Conservation (phyloP, 2,888 invertebrate species). For the Seladonia tumulorum region DNA sequence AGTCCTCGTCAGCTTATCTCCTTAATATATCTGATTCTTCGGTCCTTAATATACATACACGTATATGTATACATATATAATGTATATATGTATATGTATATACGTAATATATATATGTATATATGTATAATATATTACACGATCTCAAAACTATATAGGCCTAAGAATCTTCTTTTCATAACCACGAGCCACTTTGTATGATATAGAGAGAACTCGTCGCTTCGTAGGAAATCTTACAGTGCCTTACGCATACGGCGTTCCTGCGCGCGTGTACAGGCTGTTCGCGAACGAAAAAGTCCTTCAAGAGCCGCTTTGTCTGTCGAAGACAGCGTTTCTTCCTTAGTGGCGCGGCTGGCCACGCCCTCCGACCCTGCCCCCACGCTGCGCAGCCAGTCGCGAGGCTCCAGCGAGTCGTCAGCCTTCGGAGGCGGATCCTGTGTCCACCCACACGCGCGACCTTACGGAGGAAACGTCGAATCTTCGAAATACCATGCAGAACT, state of each 20-base stretch:
- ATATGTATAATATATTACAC: constrained; percentile 45
- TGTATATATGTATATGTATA: constrained; percentile 11
- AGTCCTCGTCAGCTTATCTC: not conserved
- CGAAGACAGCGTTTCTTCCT: not conserved
- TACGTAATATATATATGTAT: constrained; percentile 8
- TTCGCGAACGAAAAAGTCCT: not conserved
- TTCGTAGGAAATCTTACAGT: constrained; percentile 70
- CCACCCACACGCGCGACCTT: not conserved
- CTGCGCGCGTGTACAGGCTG: not conserved
- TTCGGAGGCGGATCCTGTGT: not conserved
- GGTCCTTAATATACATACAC: constrained; percentile 20
- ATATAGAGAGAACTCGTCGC: constrained; percentile 71
- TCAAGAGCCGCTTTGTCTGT: not conserved
- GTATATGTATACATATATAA: constrained; percentile 14
- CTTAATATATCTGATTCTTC: constrained; percentile 43
- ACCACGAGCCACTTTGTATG: constrained; percentile 69
- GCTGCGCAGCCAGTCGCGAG: not conserved
- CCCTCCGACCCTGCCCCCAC: not conserved
- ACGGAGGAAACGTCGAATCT: not conserved
- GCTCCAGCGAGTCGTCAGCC: not conserved
- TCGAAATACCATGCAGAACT: not conserved
- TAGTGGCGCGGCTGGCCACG: not conserved
- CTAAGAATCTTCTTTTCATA: constrained; percentile 65
- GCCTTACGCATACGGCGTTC: constrained; percentile 29
- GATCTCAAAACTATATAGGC: constrained; percentile 70